phyloP scores from a whole-genome alignment of 1,140 invertebrate genomes.

The Dolichoris vasculosae region DNA sequence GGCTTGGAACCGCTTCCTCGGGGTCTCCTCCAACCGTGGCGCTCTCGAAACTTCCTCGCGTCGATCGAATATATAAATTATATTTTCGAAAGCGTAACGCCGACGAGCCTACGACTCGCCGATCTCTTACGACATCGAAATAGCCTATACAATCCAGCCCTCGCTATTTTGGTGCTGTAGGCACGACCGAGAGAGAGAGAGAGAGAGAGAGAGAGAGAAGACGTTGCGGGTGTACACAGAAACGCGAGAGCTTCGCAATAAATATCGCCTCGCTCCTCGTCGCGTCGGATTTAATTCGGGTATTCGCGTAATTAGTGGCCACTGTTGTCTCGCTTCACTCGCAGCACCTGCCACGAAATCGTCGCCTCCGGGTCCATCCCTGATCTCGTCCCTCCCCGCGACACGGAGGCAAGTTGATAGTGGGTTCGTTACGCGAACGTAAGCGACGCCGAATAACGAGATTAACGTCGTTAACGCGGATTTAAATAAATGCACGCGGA shows the following conservation, averaged over 20 bases:
- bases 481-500: slow-evolving; percentile 23
- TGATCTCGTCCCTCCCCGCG: neutral
- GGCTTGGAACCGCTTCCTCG: too few species aligned
- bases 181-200: neutral
- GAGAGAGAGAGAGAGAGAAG: too few species aligned
- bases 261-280: slow-evolving; percentile 58
- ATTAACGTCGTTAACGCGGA: slow-evolving; percentile 34
- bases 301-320: slow-evolving; percentile 72
- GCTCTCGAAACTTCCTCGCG: too few species aligned
- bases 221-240: neutral
- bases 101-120: neutral
- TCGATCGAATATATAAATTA: too few species aligned
- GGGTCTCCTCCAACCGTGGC: too few species aligned
- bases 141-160: neutral
- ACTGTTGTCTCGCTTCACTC: slow-evolving; percentile 70
- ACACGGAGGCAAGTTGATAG: slow-evolving; percentile 35
- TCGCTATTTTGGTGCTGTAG: slow-evolving; percentile 24
- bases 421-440: neutral
- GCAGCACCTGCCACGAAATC: slow-evolving; percentile 67
- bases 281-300: slow-evolving; percentile 73
- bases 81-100: too few species aligned
- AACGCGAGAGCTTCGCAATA: slow-evolving; percentile 51
- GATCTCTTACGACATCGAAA: neutral
- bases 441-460: neutral
- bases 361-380: neutral